Evolutionary conservation across 1,140 invertebrate species (phyloP).

Genomic region (Drosophila bifasciata): DNA sequence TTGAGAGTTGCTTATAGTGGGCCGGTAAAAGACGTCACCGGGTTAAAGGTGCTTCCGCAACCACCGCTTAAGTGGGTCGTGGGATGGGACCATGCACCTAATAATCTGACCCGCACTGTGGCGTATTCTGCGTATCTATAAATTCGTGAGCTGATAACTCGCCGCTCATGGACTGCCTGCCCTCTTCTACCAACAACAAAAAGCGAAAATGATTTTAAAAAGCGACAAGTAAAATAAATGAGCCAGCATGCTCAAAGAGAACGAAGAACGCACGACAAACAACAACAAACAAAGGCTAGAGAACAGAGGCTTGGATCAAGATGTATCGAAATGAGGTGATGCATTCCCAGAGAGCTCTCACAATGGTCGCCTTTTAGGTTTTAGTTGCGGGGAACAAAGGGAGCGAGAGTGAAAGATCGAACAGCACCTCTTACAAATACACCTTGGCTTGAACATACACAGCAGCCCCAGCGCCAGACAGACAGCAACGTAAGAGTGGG

Average conservation of each 20-base stretch:
- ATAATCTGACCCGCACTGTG: too few relatives aligned
- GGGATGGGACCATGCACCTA: conserved; percentile 10
- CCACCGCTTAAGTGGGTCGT: conserved; percentile 23
- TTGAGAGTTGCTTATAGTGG: conserved; percentile 5
- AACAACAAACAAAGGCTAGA: conserved; percentile 64
- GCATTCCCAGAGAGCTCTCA: too few relatives aligned
- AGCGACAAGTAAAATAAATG: conserved; percentile 71
- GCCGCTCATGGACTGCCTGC: conserved; percentile 15
- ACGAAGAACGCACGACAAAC: conserved; percentile 37
- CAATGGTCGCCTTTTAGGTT: too few relatives aligned
- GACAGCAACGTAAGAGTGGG: conserved; percentile 29
- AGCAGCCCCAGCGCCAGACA: conserved; percentile 58
- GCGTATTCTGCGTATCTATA: conserved; percentile 18
- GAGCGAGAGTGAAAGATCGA: too few relatives aligned
- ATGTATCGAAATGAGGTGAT: too few relatives aligned
- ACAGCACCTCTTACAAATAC: too few relatives aligned
- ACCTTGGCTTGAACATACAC: conserved; percentile 57
- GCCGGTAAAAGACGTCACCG: conserved; percentile 49
- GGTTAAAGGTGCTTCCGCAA: conserved; percentile 42
- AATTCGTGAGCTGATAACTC: conserved; percentile 27
- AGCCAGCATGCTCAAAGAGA: conserved; percentile 64
- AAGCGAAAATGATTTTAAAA: conserved; percentile 70
- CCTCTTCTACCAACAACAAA: conserved; percentile 55
- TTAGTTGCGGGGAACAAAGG: too few relatives aligned
- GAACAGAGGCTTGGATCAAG: conserved; percentile 31